These are phyloP conservation scores for Crossaster papposus DNA, from an alignment of 53 echinoderm and acorn worm species.

Conservation along the genomic window DNA sequence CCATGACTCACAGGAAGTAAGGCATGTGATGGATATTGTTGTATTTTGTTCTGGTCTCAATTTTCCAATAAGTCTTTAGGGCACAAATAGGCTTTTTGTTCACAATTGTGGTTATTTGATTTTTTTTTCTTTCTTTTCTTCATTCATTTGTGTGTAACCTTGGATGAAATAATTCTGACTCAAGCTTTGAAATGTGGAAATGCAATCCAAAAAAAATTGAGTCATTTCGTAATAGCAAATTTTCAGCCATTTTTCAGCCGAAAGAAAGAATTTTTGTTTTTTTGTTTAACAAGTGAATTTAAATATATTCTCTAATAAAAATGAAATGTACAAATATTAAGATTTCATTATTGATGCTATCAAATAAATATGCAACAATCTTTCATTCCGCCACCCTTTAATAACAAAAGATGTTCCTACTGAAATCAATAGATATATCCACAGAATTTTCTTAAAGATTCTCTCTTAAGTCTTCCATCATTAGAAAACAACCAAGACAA, in stretches of 20 bases:
- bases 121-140: background rate
- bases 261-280: background rate
- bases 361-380: too few relatives aligned
- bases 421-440: background rate
- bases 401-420: too few relatives aligned
- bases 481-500: background rate
- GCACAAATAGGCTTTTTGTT: background rate
- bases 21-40: background rate
- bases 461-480: background rate
- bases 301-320: background rate
- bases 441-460: background rate
- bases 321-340: too few relatives aligned
- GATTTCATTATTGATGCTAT: too few relatives aligned
- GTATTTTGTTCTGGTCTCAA: slow-evolving; percentile 37
- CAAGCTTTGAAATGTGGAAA: slow-evolving; percentile 36
- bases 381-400: too few relatives aligned
- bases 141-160: background rate
- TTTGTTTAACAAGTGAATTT: background rate
- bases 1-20: slow-evolving; percentile 59
- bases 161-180: background rate
- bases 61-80: slow-evolving; percentile 51
- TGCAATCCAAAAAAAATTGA: slow-evolving; percentile 26
- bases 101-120: background rate
- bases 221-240: background rate
- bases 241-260: background rate